Base-by-base conservation (phyloP, 2,888 invertebrate genomes). In the Torymus tubicola region DNA sequence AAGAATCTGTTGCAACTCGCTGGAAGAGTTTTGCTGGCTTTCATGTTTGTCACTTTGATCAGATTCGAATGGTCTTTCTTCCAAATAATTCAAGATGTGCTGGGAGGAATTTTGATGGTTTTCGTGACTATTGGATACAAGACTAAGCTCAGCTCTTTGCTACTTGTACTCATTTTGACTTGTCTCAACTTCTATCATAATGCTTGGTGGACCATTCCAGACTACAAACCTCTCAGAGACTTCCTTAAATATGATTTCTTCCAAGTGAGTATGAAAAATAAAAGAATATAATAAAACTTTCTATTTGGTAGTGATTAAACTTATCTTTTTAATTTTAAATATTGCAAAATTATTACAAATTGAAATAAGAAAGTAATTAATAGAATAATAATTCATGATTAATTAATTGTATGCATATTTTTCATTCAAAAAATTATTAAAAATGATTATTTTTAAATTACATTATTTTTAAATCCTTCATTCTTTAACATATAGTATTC, bases 241-340 rank as follows among this genome's bases (percentile, higher is more conserved):
- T 99, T 99, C 93, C 95, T 99, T 86, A 99, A 99, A 93, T 99
- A 99, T 90, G 99, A 99, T 92, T 99, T 99, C 93, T 99, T 99
- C 96, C 99, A 99, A 95, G 97, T 97, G 91, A 92, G 89, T 81
- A 67, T 55, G n/a, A 53, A 1, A n/a, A 64, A 52, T 8, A 53
- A 57, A 57, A 11, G 16, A 24, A 55, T 50, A 0, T 31, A 64
- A 50, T n/a, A 64, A 42, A 64, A 50, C 42, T 42, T 42, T 42
- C 42, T 42, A 42, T 42, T 42, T 42, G 8, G 42, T 8, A 42
- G 5, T 42, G 42, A 42, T 42, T 42, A 42, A 0, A 42, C 8
- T 42, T 42, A 8, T 42, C 8, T 42, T 42, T 42, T 42, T 8
- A 42, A 42, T 42, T 42, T 1, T 42, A 42, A 42, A 42, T 8